Percentiles rank a stretch among this genome's conserved stretches.
These are phyloP conservation scores for Nudaria mundana DNA, from an alignment of 2,888 invertebrate species.

Conservation along the genomic window DNA sequence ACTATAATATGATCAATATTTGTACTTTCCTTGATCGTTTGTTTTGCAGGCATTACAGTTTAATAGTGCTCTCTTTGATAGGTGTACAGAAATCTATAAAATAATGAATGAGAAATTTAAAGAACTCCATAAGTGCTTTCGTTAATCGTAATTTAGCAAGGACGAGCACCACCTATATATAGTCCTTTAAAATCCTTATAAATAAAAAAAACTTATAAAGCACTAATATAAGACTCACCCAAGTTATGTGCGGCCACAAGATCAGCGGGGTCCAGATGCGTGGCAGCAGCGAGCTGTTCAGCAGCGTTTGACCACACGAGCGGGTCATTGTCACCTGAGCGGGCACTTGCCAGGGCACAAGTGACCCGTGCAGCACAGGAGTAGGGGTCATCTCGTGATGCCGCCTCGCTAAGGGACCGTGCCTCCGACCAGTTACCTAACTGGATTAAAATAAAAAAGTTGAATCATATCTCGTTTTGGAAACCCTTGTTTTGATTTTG, in stretches of 20 bases:
- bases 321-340: conserved; percentile 12
- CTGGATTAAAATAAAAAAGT: conserved; percentile 30
- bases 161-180: too few species aligned
- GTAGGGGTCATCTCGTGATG: conserved; percentile 70
- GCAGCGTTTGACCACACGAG: conserved; percentile 44
- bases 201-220: too few species aligned
- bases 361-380: conserved; percentile 66
- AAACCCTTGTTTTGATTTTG: background rate
- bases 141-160: too few species aligned
- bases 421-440: conserved; percentile 68
- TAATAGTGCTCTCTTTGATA: too few species aligned
- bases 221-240: conserved; percentile 40
- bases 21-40: too few species aligned
- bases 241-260: conserved; percentile 63
- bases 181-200: too few species aligned
- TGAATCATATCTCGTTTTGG: background rate
- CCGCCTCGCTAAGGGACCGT: conserved; percentile 55
- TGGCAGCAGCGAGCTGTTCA: conserved; percentile 55
- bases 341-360: conserved; percentile 43
- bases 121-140: too few species aligned
- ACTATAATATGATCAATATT: too few species aligned
- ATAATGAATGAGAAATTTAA: too few species aligned
- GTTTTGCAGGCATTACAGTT: too few species aligned
- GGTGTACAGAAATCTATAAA: too few species aligned
- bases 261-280: conserved; percentile 69